Conservation (phyloP, 2,113 vertebrate species). For the Recurvirostra avosetta region DNA sequence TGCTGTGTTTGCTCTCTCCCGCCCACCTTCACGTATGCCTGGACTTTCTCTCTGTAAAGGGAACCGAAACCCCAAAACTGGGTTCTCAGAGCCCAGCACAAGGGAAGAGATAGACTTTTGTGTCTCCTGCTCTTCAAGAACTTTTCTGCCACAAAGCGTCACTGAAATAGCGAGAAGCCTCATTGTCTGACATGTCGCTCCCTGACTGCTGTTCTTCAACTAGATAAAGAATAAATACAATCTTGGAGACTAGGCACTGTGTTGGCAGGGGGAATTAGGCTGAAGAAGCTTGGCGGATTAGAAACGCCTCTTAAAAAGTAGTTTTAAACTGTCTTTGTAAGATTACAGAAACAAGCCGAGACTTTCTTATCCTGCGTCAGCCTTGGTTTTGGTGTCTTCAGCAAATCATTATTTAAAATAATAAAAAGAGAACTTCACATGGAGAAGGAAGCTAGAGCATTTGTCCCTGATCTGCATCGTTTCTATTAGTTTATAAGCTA, state of each 20-base stretch:
- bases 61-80: background rate
- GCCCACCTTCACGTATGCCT: rapidly evolving
- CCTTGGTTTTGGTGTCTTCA: background rate
- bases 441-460: background rate
- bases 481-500: background rate
- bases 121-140: background rate
- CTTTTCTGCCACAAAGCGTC: background rate
- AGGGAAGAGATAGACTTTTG: background rate
- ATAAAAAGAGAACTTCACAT: background rate
- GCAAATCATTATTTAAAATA: background rate
- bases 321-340: background rate
- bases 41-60: background rate
- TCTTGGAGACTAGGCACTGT: background rate
- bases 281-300: background rate
- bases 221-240: background rate
- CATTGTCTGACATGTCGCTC: background rate
- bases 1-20: background rate
- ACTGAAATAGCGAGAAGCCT: background rate
- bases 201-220: background rate
- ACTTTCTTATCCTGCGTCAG: background rate
- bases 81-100: background rate
- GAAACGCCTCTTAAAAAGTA: background rate
- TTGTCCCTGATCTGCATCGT: background rate
- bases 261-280: background rate
- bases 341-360: background rate